A percentile compares a stretch with the other conserved stretches of the same genome.
phyloP scores from a whole-genome alignment of 64 coral and sea anemone genomes.

The Pocillopora verrucosa region DNA sequence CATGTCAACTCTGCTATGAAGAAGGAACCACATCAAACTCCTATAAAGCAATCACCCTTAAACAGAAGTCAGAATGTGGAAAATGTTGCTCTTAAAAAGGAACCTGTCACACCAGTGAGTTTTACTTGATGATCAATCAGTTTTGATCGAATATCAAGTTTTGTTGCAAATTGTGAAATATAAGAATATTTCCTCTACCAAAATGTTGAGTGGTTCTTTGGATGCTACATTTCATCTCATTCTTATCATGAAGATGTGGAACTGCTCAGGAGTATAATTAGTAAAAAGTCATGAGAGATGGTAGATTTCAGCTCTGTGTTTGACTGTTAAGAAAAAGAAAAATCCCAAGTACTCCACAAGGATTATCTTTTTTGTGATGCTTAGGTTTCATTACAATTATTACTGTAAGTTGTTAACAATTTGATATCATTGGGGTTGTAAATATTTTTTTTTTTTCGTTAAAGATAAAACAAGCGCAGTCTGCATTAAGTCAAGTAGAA shows the following conservation, averaged over 20 bases:
- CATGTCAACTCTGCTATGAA: slow-evolving; percentile 13
- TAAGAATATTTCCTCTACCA: too few relatives aligned
- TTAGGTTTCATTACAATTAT: too few relatives aligned
- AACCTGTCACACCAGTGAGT: slow-evolving; percentile 28
- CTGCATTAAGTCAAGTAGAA: neutral
- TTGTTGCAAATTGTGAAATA: too few relatives aligned
- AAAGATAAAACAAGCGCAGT: neutral
- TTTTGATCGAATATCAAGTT: too few relatives aligned
- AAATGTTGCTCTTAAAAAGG: slow-evolving; percentile 24
- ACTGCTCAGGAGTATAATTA: too few relatives aligned
- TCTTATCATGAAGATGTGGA: too few relatives aligned
- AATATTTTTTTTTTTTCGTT: neutral
- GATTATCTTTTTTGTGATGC: too few relatives aligned
- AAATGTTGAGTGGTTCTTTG: neutral
- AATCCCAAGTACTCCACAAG: too few relatives aligned
- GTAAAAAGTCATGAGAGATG: too few relatives aligned
- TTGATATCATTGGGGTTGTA: neutral
- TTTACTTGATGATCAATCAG: neutral
- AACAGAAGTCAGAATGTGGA: neutral
- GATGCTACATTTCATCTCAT: neutral
- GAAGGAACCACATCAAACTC: neutral
- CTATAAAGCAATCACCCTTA: neutral
- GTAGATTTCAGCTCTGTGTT: too few relatives aligned
- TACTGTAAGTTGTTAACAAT: too few relatives aligned
- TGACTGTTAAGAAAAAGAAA: too few relatives aligned